These are phyloP conservation scores for Acrocephalus scirpaceus DNA, from an alignment of 2,797 vertebrate genomes.

Conservation along the genomic window DNA sequence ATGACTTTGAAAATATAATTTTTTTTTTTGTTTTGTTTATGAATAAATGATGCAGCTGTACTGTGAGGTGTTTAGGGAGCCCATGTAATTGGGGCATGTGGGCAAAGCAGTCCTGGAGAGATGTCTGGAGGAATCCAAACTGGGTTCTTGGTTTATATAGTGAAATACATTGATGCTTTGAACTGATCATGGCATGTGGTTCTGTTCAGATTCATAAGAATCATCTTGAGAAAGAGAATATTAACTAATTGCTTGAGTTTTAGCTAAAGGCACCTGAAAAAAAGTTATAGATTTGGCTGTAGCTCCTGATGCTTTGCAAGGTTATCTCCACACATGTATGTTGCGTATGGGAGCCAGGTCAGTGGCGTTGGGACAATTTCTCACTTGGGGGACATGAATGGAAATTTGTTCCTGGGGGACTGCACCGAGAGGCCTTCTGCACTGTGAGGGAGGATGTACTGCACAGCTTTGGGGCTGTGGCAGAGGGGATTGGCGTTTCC, in stretches of 20 bases:
- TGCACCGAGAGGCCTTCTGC: accelerated
- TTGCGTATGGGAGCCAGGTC: neutral
- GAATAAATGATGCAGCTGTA: neutral
- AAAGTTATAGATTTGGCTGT: neutral
- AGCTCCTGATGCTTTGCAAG: neutral
- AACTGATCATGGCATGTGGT: accelerated
- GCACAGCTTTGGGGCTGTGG: neutral
- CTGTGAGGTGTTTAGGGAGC: neutral
- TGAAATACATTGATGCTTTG: neutral
- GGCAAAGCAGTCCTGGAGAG: neutral
- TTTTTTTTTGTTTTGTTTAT: neutral
- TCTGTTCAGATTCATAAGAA: neutral
- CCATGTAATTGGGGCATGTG: accelerated
- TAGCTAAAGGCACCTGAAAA: neutral
- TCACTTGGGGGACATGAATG: neutral
- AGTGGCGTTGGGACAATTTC: accelerated
- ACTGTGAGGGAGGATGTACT: neutral
- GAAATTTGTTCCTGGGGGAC: neutral
- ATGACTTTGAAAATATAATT: neutral
- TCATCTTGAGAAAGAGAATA: neutral
- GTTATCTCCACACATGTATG: accelerated
- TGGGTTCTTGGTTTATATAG: neutral
- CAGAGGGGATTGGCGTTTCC: neutral
- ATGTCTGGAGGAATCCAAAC: neutral
- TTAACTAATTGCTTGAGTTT: neutral